Evolutionary conservation across 2,888 invertebrate genomes (phyloP).

Genomic region (Taenaris catops): DNA sequence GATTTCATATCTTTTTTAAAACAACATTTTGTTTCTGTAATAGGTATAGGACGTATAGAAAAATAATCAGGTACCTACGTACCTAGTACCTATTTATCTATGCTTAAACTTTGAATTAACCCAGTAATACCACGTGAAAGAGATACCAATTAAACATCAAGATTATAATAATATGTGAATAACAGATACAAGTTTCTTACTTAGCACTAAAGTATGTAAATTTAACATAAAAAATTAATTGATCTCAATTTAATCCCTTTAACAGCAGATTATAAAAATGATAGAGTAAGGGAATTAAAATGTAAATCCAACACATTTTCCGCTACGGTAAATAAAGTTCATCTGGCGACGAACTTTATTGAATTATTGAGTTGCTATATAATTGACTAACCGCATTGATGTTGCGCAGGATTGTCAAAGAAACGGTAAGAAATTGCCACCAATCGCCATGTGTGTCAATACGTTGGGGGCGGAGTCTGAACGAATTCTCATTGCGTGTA

Average conservation of each 20-base stretch:
- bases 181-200: neutral
- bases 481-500: conserved; percentile 30
- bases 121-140: no score
- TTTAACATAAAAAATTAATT: neutral
- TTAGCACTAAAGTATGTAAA: neutral
- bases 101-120: no score
- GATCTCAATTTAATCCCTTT: conserved; percentile 1
- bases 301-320: conserved; percentile 20
- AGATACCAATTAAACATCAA: no score
- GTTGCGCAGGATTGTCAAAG: conserved; percentile 68
- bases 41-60: no score
- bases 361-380: conserved; percentile 27
- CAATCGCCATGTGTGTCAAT: conserved; percentile 68
- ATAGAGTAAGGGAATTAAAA: conserved; percentile 14
- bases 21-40: no score
- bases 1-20: no score
- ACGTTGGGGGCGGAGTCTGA: conserved; percentile 54
- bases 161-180: no score
- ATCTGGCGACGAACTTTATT: conserved; percentile 20
- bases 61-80: no score
- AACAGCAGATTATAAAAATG: conserved; percentile 5
- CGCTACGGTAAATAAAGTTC: conserved; percentile 19
- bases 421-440: conserved; percentile 42
- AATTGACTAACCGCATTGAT: conserved; percentile 47
- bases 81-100: no score